These are phyloP conservation scores for Holacanthella duospinosa DNA, from an alignment of 2,888 invertebrate species.

Conservation along the genomic window DNA sequence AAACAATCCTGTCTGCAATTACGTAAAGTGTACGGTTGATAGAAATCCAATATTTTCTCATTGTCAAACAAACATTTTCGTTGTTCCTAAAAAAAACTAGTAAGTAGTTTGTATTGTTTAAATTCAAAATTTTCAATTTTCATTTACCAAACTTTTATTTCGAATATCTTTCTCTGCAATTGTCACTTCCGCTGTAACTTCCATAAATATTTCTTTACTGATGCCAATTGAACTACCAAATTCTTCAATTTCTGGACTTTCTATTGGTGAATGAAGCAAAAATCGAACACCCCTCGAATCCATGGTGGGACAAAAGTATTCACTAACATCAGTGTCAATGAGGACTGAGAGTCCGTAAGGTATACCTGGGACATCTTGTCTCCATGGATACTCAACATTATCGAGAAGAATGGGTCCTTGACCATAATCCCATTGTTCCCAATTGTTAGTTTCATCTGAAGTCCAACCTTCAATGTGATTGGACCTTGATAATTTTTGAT, in stretches of 20 bases:
- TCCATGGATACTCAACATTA: not conserved
- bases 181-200: not conserved
- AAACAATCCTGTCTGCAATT: not conserved
- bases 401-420: not conserved
- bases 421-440: not conserved
- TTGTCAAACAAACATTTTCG: not conserved
- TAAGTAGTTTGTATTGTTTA: not conserved
- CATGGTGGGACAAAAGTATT: not conserved
- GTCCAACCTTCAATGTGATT: not conserved
- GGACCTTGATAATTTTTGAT: not conserved
- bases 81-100: not conserved
- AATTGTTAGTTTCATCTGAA: not conserved
- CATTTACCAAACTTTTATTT: too few species aligned
- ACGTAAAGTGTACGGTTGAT: not conserved
- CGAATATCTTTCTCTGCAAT: too few species aligned
- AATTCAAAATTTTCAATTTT: too few species aligned
- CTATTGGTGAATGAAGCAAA: not conserved
- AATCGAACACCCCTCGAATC: not conserved
- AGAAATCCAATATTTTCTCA: not conserved
- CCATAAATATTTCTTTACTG: not conserved
- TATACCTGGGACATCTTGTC: not conserved
- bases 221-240: not conserved
- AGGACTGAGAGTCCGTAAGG: not conserved
- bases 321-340: not conserved
- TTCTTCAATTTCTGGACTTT: not conserved